Conservation (phyloP, 2,113 vertebrate species). For the Brachyhypopomus occidentalis region DNA sequence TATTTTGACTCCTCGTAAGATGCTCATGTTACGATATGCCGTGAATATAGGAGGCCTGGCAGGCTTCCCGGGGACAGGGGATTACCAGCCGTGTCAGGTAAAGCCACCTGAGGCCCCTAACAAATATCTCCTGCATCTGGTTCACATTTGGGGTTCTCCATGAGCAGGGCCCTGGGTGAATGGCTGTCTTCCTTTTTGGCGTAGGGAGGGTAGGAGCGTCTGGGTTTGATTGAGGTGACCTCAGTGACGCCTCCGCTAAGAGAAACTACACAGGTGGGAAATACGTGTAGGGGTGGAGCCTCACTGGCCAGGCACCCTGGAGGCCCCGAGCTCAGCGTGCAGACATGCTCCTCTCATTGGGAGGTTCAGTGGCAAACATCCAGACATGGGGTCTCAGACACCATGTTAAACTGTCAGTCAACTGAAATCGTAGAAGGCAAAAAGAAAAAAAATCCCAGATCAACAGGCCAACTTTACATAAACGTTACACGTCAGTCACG, state of each 20-base stretch:
- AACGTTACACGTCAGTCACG: conserved; percentile 52
- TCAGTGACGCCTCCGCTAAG: neutral
- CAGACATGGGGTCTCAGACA: neutral
- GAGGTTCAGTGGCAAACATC: neutral
- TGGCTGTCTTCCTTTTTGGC: conserved; percentile 55
- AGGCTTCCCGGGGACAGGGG: conserved; percentile 14
- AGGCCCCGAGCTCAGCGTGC: conserved; percentile 57
- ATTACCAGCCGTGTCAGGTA: conserved; percentile 64
- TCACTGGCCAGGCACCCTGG: conserved; percentile 48
- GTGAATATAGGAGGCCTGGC: neutral
- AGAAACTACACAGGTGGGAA: neutral
- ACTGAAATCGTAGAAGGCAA: conserved; percentile 18
- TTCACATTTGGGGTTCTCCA: conserved; percentile 11
- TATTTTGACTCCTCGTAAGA: neutral
- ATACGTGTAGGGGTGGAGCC: conserved; percentile 28
- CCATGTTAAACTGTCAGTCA: neutral
- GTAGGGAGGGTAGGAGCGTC: conserved; percentile 51
- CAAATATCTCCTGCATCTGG: conserved; percentile 43
- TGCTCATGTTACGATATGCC: neutral
- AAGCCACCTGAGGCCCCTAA: conserved; percentile 57
- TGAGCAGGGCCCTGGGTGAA: conserved; percentile 24
- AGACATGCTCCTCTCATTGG: neutral
- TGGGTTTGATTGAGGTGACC: conserved; percentile 62
- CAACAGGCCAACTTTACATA: conserved; percentile 39
- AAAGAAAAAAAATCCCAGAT: neutral